Evolutionary conservation across 1,140 invertebrate genomes (phyloP).

Genomic region (Magallana angulata): DNA sequence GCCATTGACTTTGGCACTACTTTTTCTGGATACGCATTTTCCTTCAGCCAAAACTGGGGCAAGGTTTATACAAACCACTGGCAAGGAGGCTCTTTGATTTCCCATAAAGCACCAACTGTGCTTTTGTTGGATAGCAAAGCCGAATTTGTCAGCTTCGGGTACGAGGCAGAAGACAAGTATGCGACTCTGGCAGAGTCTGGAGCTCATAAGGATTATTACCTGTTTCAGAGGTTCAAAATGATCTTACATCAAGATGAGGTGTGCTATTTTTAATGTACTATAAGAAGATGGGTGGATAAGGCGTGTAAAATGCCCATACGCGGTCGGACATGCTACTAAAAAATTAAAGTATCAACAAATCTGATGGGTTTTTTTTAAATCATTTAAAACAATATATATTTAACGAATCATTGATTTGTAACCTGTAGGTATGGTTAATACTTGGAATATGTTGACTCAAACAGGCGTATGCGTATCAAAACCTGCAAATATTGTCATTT

Average conservation of each 20-base stretch:
- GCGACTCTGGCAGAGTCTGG: conserved; percentile 80
- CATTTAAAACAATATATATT: too few species aligned
- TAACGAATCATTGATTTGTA: too few species aligned
- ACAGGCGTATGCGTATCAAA: too few species aligned
- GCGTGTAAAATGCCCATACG: too few species aligned
- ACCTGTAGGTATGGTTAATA: too few species aligned
- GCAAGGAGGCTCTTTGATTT: conserved; percentile 80
- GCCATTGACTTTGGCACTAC: conserved; percentile 84
- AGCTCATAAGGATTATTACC: conserved; percentile 81
- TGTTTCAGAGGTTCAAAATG: conserved; percentile 84
- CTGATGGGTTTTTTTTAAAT: too few species aligned
- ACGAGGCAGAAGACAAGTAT: conserved; percentile 81
- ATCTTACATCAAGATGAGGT: conserved; percentile 37
- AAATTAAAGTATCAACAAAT: too few species aligned
- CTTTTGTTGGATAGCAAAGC: conserved; percentile 81
- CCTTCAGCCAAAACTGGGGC: conserved; percentile 76
- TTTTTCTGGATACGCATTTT: conserved; percentile 83
- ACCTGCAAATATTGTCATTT: too few species aligned
- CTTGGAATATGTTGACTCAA: too few species aligned
- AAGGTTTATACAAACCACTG: conserved; percentile 82
- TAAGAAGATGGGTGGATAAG: too few species aligned
- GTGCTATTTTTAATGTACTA: too few species aligned
- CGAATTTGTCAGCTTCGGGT: conserved; percentile 82
- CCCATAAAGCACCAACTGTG: conserved; percentile 83
- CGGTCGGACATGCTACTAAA: too few species aligned